Conservation (phyloP, 2,888 invertebrate genomes). For the Drosophila paucipuncta region DNA sequence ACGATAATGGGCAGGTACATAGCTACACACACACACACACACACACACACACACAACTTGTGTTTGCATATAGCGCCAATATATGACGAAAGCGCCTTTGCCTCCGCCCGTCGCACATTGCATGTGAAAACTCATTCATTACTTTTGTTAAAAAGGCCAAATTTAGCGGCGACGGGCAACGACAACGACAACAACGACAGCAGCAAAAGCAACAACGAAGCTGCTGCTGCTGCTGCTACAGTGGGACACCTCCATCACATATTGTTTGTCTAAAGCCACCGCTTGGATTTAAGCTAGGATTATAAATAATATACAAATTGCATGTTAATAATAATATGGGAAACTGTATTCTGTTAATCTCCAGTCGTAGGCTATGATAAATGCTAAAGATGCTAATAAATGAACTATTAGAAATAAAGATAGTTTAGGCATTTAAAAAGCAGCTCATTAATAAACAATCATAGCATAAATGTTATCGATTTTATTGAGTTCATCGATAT, state of each 20-base stretch:
- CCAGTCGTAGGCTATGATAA: neutral
- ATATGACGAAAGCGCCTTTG: slow-evolving; percentile 67
- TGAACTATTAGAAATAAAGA: neutral
- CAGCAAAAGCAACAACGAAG: slow-evolving; percentile 8
- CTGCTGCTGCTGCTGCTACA: slow-evolving; percentile 35
- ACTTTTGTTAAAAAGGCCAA: slow-evolving; percentile 67
- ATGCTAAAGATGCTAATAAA: neutral
- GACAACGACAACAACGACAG: neutral
- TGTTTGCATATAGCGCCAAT: slow-evolving; percentile 64
- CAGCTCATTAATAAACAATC: neutral
- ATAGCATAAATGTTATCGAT: neutral
- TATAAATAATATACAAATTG: neutral
- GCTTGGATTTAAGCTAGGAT: neutral
- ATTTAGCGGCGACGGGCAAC: slow-evolving; percentile 55
- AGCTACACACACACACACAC: slow-evolving; percentile 29
- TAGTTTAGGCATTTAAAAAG: neutral
- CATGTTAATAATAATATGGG: neutral
- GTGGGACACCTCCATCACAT: slow-evolving; percentile 8
- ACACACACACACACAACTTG: slow-evolving; percentile 26
- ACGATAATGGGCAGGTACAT: slow-evolving; percentile 62
- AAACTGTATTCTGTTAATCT: neutral
- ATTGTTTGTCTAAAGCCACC: neutral
- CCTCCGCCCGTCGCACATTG: slow-evolving; percentile 61
- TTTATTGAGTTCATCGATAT: too few relatives aligned
- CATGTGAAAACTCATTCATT: slow-evolving; percentile 74